Evolutionary conservation across 2,888 invertebrate genomes (phyloP).

Genomic region (Choreutis nemorana): DNA sequence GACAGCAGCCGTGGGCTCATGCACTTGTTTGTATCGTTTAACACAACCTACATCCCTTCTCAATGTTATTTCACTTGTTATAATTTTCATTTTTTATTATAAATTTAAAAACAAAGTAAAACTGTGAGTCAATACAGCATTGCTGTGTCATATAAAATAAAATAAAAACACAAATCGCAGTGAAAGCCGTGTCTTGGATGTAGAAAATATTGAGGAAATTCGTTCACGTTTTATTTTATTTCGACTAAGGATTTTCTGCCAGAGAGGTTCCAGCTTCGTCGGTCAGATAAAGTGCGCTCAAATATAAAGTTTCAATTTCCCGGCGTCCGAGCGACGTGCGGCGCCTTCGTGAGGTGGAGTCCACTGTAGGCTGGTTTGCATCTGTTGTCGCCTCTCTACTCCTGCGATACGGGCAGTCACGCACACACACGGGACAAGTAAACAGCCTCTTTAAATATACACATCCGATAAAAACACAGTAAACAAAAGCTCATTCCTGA

Average conservation of each 20-base stretch:
- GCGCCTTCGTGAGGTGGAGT: constrained; percentile 20
- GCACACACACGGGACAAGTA: too few species aligned
- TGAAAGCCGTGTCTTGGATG: constrained; percentile 27
- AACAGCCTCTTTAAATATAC: too few species aligned
- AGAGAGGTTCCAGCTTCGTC: constrained; percentile 35
- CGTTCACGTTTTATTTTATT: constrained; percentile 45
- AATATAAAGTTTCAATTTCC: constrained; percentile 63
- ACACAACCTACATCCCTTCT: too few species aligned
- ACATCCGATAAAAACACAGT: too few species aligned
- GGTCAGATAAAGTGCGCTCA: constrained; percentile 55
- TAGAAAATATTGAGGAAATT: constrained; percentile 34
- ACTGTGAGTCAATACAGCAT: not conserved
- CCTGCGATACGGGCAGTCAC: too few species aligned
- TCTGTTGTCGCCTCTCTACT: too few species aligned
- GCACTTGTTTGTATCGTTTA: too few species aligned
- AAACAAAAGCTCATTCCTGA: too few species aligned
- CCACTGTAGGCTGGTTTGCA: too few species aligned
- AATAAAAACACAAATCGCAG: constrained; percentile 19
- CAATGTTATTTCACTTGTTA: too few species aligned
- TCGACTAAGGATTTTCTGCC: constrained; percentile 40
- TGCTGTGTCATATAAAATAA: not conserved
- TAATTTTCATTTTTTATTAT: too few species aligned
- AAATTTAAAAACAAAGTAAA: not conserved
- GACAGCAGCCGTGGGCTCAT: too few species aligned
- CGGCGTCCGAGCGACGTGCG: constrained; percentile 36